Base-by-base conservation (phyloP, 37 sponge, comb jelly and placozoan genomes). In the Halisarca cf. caerulea region DNA sequence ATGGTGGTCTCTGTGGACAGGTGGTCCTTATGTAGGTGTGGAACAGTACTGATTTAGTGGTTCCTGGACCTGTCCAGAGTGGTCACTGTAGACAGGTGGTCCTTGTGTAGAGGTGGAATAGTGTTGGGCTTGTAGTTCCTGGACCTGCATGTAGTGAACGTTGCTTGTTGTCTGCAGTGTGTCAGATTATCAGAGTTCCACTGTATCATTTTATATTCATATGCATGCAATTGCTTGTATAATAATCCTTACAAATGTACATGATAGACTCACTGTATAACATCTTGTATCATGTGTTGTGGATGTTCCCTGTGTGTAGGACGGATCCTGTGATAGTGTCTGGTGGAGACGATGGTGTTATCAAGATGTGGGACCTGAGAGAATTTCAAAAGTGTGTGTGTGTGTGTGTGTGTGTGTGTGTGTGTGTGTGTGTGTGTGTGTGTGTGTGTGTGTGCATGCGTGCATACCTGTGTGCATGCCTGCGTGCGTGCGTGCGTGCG, bases 341-440 rank as follows among this genome's bases (percentile, higher is more conserved):
- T 7, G 99, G 99, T 8, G 99, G 95, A 45, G 99, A 99, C 74
- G 99, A 99, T 82, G 97, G 97, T 20, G 59, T 94, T 39, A 24
- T 99, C 33, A 96, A 96, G 82, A 86, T 96, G 21, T 99, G 99
- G 99, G 99, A 99, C 66, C 86, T 99, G 18, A 87, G 99, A 59
- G 84, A 90, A 54, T 86, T 99, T 45, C 79, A 92, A 37, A 92
- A 84, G 92, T 93, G 42, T 53, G 88, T 68, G 69, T 68, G 33
- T 68, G 69, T 68, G 69, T 8, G 69, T 68, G 69, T 68, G 69
- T 68, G 35, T 68, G 69, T 68, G 69, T 68, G 69, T 68, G 69
- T 68, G 69, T 68, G 69, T 68, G 69, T 68, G 69, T 30, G 69
- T 68, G 69, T 68, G 69, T 68, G 69, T 68, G 35, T 8, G 69